Percentiles rank a stretch among this genome's conserved stretches.
Conservation (phyloP, 1,140 invertebrate species). For the Cherax quadricarinatus region DNA sequence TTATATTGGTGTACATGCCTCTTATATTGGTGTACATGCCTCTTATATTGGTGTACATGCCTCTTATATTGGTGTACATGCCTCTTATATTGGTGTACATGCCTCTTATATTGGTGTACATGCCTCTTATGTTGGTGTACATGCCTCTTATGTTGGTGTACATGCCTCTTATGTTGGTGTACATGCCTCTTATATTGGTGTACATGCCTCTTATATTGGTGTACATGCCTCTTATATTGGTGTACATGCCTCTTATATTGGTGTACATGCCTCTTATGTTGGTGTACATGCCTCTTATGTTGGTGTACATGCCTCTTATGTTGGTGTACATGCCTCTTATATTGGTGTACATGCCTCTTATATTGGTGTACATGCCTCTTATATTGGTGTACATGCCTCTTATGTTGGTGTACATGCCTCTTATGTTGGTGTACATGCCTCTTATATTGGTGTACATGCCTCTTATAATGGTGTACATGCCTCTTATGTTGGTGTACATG, state of each 20-base stretch:
- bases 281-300: neutral
- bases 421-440: neutral
- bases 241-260: neutral
- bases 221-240: neutral
- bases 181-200: neutral
- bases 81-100: neutral
- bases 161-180: neutral
- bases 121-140: neutral
- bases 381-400: neutral
- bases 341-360: neutral
- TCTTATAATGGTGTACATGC: neutral
- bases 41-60: neutral
- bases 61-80: neutral
- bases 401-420: neutral
- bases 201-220: neutral
- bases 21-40: neutral
- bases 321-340: neutral
- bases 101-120: neutral
- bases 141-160: neutral
- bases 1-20: neutral
- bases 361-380: neutral
- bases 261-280: neutral
- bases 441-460: neutral
- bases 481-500: neutral
- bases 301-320: neutral